phyloP scores from a whole-genome alignment of 1,140 invertebrate species.

The Bombus picipes region DNA sequence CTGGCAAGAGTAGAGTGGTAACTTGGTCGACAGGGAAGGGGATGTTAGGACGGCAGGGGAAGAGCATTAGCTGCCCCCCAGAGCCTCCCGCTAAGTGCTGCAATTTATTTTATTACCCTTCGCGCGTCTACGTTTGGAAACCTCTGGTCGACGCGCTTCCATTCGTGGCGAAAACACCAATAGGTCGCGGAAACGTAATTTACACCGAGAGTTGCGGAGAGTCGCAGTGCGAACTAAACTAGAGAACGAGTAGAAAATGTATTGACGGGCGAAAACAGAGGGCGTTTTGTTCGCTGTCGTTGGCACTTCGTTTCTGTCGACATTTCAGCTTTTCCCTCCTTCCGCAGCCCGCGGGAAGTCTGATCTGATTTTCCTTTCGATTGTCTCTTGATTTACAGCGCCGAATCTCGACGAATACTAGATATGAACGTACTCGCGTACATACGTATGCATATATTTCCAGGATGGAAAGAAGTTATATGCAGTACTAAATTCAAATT shows the following conservation, averaged over 20 bases:
- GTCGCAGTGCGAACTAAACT: background rate
- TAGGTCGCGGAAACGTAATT: slow-evolving; percentile 51
- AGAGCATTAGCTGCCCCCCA: slow-evolving; percentile 10
- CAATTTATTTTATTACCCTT: slow-evolving; percentile 52
- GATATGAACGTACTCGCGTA: too few relatives aligned
- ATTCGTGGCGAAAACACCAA: slow-evolving; percentile 39
- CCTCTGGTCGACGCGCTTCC: background rate
- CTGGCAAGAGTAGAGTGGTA: slow-evolving; percentile 29
- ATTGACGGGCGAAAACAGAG: slow-evolving; percentile 34
- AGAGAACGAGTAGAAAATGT: slow-evolving; percentile 9
- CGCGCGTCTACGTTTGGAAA: slow-evolving; percentile 32
- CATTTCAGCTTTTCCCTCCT: background rate
- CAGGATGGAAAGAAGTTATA: too few relatives aligned
- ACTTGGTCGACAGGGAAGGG: background rate
- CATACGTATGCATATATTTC: background rate
- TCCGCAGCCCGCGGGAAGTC: background rate
- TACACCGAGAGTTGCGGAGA: slow-evolving; percentile 35
- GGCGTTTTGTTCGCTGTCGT: slow-evolving; percentile 32
- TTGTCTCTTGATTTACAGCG: slow-evolving; percentile 51
- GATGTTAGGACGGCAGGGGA: background rate
- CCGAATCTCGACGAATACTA: background rate
- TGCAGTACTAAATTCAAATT: too few relatives aligned
- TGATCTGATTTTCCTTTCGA: slow-evolving; percentile 58
- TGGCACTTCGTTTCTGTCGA: slow-evolving; percentile 44
- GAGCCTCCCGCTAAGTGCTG: slow-evolving; percentile 35